Percentiles rank a stretch among this genome's conserved stretches.
Evolutionary conservation across 2,888 invertebrate species (phyloP).

Genomic region (Sipha maydis): DNA sequence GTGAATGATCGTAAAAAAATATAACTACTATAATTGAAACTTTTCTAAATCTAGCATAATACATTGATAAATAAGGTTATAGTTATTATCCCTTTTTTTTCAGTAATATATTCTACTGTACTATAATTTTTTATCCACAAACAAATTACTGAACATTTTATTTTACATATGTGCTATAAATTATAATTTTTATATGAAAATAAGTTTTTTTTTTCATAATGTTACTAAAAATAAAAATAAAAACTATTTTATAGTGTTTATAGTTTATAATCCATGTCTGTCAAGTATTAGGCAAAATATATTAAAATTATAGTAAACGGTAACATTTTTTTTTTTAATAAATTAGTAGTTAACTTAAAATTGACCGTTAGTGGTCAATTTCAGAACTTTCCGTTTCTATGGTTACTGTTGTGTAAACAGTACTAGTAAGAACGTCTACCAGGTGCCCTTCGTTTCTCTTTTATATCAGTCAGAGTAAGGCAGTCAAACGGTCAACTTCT

Average conservation of each 20-base stretch:
- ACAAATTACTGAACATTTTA: no score
- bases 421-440: conserved; percentile 37
- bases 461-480: conserved; percentile 45
- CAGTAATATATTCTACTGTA: no score
- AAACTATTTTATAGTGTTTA: neutral
- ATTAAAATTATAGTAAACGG: conserved; percentile 3
- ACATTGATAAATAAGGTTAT: no score
- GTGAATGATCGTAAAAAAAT: no score
- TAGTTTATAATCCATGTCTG: neutral
- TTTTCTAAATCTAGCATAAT: no score
- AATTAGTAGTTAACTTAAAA: conserved; percentile 35
- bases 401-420: conserved; percentile 57
- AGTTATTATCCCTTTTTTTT: no score
- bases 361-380: conserved; percentile 59
- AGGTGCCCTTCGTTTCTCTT: conserved; percentile 39
- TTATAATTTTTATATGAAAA: no score
- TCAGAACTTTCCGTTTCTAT: conserved; percentile 48
- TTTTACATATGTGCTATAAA: no score
- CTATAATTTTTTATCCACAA: no score
- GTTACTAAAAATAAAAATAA: neutral
- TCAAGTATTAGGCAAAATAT: neutral
- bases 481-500: conserved; percentile 52
- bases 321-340: conserved; percentile 30
- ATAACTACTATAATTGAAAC: no score
- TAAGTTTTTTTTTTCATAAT: no score